Conservation (phyloP, 2,113 vertebrate species). For the Ranitomeya variabilis region DNA sequence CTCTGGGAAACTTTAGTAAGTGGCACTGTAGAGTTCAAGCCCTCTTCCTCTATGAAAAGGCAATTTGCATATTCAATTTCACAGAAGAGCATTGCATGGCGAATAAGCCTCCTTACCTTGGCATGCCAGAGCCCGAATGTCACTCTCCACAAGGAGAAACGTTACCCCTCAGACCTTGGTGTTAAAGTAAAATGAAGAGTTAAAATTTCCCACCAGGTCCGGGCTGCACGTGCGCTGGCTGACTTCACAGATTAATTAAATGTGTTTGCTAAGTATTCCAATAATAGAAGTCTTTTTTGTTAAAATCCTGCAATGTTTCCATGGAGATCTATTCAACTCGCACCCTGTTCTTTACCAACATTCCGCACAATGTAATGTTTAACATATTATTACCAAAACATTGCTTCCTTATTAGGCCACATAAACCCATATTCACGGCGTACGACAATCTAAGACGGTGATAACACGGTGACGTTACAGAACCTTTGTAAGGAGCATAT, state of each 20-base stretch:
- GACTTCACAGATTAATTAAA: slow-evolving; percentile 47
- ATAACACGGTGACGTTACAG: neutral
- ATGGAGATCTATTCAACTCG: slow-evolving; percentile 41
- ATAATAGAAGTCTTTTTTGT: slow-evolving; percentile 53
- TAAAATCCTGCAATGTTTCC: slow-evolving; percentile 46
- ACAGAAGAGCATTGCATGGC: too few species aligned
- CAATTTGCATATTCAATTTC: too few species aligned
- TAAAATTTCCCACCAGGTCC: neutral
- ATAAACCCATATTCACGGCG: neutral
- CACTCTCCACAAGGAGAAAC: too few species aligned
- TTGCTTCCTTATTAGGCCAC: neutral
- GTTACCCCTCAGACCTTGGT: too few species aligned
- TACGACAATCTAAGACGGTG: neutral
- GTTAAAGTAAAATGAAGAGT: neutral
- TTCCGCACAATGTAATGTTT: slow-evolving; percentile 14
- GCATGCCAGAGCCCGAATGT: too few species aligned
- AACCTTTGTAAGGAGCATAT: too few species aligned
- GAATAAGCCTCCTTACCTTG: too few species aligned
- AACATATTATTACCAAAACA: slow-evolving; percentile 18
- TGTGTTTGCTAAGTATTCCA: slow-evolving; percentile 46
- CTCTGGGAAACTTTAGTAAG: too few species aligned
- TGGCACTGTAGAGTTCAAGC: too few species aligned
- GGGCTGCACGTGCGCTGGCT: slow-evolving; percentile 27
- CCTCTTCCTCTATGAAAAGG: too few species aligned
- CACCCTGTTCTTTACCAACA: neutral